A percentile compares a stretch with the other conserved stretches of the same genome.
These are phyloP conservation scores for Daphoenositta chrysoptera DNA, from an alignment of 2,113 vertebrate genomes.

Conservation along the genomic window DNA sequence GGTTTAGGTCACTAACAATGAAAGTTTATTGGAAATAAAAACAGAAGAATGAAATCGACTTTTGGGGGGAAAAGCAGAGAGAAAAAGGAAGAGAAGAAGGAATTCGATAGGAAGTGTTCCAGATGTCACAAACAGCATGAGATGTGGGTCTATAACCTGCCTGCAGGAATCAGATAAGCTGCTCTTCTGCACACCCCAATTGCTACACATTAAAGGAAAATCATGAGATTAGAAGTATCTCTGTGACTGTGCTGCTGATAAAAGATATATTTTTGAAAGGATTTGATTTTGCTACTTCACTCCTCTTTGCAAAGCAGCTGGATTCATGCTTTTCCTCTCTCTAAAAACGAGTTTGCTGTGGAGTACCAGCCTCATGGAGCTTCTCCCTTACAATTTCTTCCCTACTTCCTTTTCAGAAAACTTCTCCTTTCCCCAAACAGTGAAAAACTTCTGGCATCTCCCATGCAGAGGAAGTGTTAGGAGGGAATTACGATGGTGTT, in stretches of 20 bases:
- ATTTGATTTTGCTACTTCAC: neutral
- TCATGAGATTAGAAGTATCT: neutral
- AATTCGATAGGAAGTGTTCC: neutral
- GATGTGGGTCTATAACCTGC: neutral
- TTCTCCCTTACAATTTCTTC: neutral
- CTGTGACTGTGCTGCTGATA: neutral
- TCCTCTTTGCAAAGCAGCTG: neutral
- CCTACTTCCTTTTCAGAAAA: neutral
- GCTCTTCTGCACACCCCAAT: neutral
- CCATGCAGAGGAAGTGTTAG: neutral
- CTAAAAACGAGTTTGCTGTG: neutral
- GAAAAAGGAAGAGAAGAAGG: neutral
- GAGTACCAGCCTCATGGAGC: neutral
- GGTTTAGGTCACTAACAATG: neutral
- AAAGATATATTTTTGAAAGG: neutral
- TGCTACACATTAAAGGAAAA: neutral
- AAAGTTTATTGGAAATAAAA: neutral
- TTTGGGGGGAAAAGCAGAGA: accelerated
- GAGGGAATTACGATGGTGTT: neutral
- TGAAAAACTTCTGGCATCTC: neutral
- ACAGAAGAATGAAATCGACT: neutral
- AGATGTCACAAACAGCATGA: neutral
- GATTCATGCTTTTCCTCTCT: neutral
- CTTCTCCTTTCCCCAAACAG: neutral
- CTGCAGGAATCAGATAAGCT: constrained; percentile 9